phyloP scores from a whole-genome alignment of 2,888 invertebrate species.

The Athalia circularis region DNA sequence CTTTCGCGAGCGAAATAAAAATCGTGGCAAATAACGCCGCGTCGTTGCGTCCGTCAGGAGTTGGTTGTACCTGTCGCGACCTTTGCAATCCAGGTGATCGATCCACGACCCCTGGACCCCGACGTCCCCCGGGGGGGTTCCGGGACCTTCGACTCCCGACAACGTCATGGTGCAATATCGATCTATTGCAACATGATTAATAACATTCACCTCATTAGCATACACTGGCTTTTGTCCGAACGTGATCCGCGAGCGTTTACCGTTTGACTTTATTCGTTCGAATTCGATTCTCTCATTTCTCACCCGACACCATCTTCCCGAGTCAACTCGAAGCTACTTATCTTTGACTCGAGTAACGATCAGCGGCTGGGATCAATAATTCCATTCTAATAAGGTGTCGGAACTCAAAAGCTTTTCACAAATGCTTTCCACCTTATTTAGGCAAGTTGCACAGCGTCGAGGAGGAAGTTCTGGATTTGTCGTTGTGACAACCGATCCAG shows the following conservation, averaged over 20 bases:
- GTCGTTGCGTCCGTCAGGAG: no score
- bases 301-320: not conserved
- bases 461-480: not conserved
- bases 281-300: slow-evolving; percentile 31
- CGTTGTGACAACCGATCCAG: slow-evolving; percentile 37
- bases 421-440: not conserved
- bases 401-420: no score
- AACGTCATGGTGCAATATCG: slow-evolving; percentile 45
- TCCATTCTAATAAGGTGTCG: not conserved
- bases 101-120: slow-evolving; percentile 23
- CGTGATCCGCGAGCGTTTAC: not conserved
- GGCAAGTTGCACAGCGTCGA: not conserved
- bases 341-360: not conserved
- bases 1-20: no score
- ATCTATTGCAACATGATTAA: slow-evolving; percentile 48
- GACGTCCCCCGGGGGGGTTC: slow-evolving; percentile 24
- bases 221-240: slow-evolving; percentile 36
- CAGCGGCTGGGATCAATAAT: no score
- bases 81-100: slow-evolving; percentile 33
- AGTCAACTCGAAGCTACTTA: not conserved
- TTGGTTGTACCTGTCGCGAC: slow-evolving; percentile 1
- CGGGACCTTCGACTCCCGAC: slow-evolving; percentile 24
- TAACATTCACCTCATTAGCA: slow-evolving; percentile 50
- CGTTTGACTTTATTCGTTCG: not conserved
- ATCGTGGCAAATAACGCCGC: no score